Percentiles rank a stretch among this genome's conserved stretches.
These are phyloP conservation scores for Hydrozoanthus tunicans DNA, from an alignment of 64 coral and sea anemone genomes.

Conservation along the genomic window DNA sequence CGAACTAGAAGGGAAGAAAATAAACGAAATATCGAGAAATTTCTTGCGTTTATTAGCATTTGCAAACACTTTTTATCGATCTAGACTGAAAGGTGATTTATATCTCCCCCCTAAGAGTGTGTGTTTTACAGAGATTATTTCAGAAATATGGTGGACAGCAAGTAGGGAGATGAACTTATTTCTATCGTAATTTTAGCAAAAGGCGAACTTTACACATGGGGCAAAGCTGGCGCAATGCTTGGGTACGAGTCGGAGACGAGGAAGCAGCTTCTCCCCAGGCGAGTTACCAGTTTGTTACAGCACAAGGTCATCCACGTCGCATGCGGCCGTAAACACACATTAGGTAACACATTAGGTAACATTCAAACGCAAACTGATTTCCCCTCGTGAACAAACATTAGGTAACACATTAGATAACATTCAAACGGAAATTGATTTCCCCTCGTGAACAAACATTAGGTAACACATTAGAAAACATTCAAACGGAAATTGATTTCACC, in stretches of 20 bases:
- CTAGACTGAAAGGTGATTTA: too few species aligned
- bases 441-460: neutral
- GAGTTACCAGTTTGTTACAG: constrained; percentile 71
- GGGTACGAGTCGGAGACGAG: constrained; percentile 76
- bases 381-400: neutral
- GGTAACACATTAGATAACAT: neutral
- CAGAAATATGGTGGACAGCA: too few species aligned
- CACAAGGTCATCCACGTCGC: constrained; percentile 74
- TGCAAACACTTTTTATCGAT: too few species aligned
- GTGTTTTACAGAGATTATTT: too few species aligned
- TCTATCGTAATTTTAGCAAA: constrained; percentile 44
- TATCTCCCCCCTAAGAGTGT: too few species aligned
- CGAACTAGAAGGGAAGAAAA: too few species aligned
- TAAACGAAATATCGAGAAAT: too few species aligned
- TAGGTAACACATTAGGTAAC: constrained; percentile 62
- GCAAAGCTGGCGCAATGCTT: constrained; percentile 75
- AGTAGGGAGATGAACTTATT: neutral
- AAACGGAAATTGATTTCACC: neutral
- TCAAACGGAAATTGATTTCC: neutral
- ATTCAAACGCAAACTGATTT: neutral
- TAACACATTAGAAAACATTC: neutral
- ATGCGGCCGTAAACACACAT: constrained; percentile 82
- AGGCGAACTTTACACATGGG: constrained; percentile 91
- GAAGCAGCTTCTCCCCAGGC: constrained; percentile 76
- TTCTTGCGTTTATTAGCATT: too few species aligned